Evolutionary conservation across 2,797 vertebrate species (phyloP).

Genomic region (Ptychadena robeensis): DNA sequence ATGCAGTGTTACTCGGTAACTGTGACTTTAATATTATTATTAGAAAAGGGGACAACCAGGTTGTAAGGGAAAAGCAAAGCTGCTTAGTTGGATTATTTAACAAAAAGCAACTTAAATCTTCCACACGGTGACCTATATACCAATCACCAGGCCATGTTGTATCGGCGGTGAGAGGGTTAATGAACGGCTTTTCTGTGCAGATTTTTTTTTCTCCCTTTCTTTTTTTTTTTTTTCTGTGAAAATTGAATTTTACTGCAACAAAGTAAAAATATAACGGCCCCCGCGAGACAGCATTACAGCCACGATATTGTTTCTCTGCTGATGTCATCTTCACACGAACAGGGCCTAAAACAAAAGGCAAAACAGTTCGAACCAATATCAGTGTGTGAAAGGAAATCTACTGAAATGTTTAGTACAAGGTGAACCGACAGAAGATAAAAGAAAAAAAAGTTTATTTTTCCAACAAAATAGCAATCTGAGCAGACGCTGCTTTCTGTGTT

Average conservation of each 20-base stretch:
- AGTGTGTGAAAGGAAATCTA: slow-evolving; percentile 98
- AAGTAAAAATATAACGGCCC: slow-evolving; percentile 90
- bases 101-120: slow-evolving; percentile 76
- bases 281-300: slow-evolving; percentile 93
- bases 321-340: slow-evolving; percentile 94
- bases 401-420: slow-evolving; percentile 89
- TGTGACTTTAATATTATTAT: not conserved
- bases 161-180: slow-evolving; percentile 81
- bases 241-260: slow-evolving; percentile 93
- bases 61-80: slow-evolving; percentile 72
- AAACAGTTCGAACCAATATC: slow-evolving; percentile 91
- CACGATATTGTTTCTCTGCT: slow-evolving; percentile 97
- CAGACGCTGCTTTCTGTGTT: not conserved
- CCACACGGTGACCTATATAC: slow-evolving; percentile 80
- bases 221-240: slow-evolving; percentile 77
- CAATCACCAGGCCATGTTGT: slow-evolving; percentile 76
- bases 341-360: slow-evolving; percentile 92
- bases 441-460: slow-evolving; percentile 52
- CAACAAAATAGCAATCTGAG: slow-evolving; percentile 24
- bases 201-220: too few relatives aligned
- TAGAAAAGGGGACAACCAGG: slow-evolving; percentile 64
- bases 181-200: slow-evolving; percentile 81
- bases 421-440: slow-evolving; percentile 78
- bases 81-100: slow-evolving; percentile 81
- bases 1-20: not conserved